Evolutionary conservation across 2,888 invertebrate species (phyloP), one percentile per base, ranked within the genome.

Genomic region (Drosophila cognata): DNA sequence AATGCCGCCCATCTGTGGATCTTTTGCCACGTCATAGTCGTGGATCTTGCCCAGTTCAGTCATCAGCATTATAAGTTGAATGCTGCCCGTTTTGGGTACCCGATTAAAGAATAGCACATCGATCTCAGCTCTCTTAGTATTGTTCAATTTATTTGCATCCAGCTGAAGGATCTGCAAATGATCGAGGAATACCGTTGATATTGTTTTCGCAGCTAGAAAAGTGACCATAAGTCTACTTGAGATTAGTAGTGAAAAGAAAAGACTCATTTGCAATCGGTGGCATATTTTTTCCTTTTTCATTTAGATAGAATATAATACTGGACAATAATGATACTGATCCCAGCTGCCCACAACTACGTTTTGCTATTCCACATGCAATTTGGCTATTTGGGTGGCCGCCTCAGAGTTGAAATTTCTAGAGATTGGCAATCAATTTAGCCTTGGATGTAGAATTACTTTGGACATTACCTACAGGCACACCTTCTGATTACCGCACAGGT

Each of bases 311-410:
- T 31, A 51, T 29, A 35, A 46, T 21, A 25, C 13, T 25, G 16
- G 5, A 28, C 25, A 11, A 7, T 21, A 21, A 21, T 21, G 21
- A 21, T 21, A 21, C 21, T 21, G 21, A 1, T 21, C 97, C 31
- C 97, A 94, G 10, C 97, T 96, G 2, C 97, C 97, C 1, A 97
- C 97, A 0, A 97, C 97, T 0, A 97, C 96, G 90, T 97, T 97
- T 88, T 97, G 96, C 86, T 95, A 94, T 89, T 97, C 97, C 3
- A 97, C 97, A 36, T 97, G 96, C 56, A 95, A 93, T 93, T 97
- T 97, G 0, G 97, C 97, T 66, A 95, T 94, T 92, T 97, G 96
- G 76, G 97, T 64, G 36, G 91, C 81, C 7, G 41, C 73, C 55
- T 86, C 93, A 2, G 96, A 96, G 92, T 97, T 97, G 92, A 97